Conservation (phyloP, 2,888 invertebrate species). For the Ormyrus rosae region DNA sequence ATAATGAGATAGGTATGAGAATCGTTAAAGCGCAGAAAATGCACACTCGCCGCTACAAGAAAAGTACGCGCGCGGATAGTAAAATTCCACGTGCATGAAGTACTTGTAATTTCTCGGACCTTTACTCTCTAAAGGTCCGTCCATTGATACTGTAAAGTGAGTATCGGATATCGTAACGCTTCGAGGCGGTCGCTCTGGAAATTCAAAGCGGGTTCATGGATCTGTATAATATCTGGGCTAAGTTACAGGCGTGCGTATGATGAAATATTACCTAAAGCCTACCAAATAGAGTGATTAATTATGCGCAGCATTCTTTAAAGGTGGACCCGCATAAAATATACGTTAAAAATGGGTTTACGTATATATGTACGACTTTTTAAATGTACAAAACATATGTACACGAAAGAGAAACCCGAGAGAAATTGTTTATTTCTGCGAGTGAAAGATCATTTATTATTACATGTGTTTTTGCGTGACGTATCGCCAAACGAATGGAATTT, state of each 20-base stretch:
- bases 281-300: too few species aligned
- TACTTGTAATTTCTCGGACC: constrained; percentile 36
- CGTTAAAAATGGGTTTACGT: too few species aligned
- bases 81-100: constrained; percentile 33
- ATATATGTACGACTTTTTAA: too few species aligned
- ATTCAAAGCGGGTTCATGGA: constrained; percentile 22
- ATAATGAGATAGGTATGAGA: constrained; percentile 4
- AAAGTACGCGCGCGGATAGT: constrained; percentile 24
- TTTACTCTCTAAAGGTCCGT: constrained; percentile 14
- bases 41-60: constrained; percentile 34
- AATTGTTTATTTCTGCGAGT: too few species aligned
- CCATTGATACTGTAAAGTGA: constrained; percentile 30
- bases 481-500: too few species aligned
- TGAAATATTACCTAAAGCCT: background rate
- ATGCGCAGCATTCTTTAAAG: too few species aligned
- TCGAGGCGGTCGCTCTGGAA: constrained; percentile 29
- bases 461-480: too few species aligned
- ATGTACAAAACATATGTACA: too few species aligned
- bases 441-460: too few species aligned
- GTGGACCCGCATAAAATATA: too few species aligned
- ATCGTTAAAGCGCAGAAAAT: constrained; percentile 39
- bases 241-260: background rate
- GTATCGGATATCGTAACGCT: constrained; percentile 35
- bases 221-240: constrained; percentile 48
- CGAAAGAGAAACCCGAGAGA: too few species aligned